Base-by-base conservation (phyloP, 2,888 invertebrate species). In the Drosophila falleni region DNA sequence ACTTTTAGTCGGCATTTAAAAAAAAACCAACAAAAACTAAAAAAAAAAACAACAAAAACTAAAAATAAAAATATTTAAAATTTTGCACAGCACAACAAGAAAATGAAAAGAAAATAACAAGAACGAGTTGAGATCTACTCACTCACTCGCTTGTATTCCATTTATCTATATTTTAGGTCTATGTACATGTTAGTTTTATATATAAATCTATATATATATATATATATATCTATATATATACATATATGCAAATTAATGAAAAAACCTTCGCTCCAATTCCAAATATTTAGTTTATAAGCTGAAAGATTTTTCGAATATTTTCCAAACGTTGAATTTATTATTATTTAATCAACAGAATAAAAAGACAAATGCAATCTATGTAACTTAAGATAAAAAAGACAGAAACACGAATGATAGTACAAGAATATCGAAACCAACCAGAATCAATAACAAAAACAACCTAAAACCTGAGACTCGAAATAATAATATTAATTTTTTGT, bases 181-280 rank as follows among this genome's bases (percentile, higher is more conserved):
- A 71, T 65, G 50, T 65, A 78, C 60, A 70, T 73, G 33, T 51
- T 81, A 83, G 71, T 66, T 74, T 62, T 69, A 84, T 68, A 61
- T 61, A 58, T 49, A 60, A 54, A 60, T 50, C 44, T 55, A 44
- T 29, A 50, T 50, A 80, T 60, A 64, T 31, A 54, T 54, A 53
- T 31, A 78, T 50, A 46, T 59, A 61, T 74, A 63, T 74, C n/a
- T n/a, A n/a, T n/a, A 64, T 31, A 54, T 54, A 53, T 31, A 78
- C 53, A 46, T 59, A 61, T 74, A 63, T 74, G 55, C 64, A 70
- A 59, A 65, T 59, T 49, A 65, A 54, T 71, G 62, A 68, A 54
- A 68, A 63, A 67, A 78, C 81, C 81, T 89, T 84, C 85, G 85
- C 85, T 88, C 86, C 81, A 79, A 87, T 87, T 87, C 87, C 87